phyloP scores from a whole-genome alignment of 2,888 invertebrate species.

The Tubulanus polymorphus region DNA sequence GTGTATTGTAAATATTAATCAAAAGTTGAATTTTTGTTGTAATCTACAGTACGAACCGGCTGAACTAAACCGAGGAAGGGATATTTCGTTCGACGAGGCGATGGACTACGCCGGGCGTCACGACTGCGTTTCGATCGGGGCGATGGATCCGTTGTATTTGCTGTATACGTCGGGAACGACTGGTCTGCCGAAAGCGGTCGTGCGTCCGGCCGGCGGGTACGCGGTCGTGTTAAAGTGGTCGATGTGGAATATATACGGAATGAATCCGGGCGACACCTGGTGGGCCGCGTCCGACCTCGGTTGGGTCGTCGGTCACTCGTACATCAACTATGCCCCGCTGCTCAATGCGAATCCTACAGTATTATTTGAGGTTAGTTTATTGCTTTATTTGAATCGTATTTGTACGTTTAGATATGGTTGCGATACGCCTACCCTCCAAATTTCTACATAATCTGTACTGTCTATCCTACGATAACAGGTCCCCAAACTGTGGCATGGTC shows the following conservation, averaged over 20 bases:
- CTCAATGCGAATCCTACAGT: slow-evolving; percentile 69
- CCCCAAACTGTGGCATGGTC: no score
- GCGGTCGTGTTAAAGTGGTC: slow-evolving; percentile 81
- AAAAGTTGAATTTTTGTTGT: no score
- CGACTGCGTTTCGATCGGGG: slow-evolving; percentile 79
- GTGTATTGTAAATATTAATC: no score
- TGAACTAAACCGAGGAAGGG: slow-evolving; percentile 57
- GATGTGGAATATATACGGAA: slow-evolving; percentile 75
- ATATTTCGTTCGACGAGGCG: slow-evolving; percentile 73
- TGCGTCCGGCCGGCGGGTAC: slow-evolving; percentile 83
- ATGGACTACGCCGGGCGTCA: slow-evolving; percentile 61
- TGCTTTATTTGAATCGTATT: neutral
- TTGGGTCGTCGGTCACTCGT: slow-evolving; percentile 86
- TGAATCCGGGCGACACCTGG: slow-evolving; percentile 66
- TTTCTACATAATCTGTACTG: no score
- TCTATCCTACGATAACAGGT: no score
- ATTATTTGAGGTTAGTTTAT: slow-evolving; percentile 46
- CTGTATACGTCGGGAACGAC: slow-evolving; percentile 75
- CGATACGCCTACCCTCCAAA: no score
- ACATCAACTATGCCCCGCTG: slow-evolving; percentile 87
- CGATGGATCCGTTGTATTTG: slow-evolving; percentile 86
- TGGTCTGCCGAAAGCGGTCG: slow-evolving; percentile 63
- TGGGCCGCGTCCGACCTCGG: slow-evolving; percentile 75
- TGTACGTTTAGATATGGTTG: neutral
- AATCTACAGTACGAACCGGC: slow-evolving; percentile 34